Base-by-base conservation (phyloP, 2,888 invertebrate species). In the Drosophila borealis region DNA sequence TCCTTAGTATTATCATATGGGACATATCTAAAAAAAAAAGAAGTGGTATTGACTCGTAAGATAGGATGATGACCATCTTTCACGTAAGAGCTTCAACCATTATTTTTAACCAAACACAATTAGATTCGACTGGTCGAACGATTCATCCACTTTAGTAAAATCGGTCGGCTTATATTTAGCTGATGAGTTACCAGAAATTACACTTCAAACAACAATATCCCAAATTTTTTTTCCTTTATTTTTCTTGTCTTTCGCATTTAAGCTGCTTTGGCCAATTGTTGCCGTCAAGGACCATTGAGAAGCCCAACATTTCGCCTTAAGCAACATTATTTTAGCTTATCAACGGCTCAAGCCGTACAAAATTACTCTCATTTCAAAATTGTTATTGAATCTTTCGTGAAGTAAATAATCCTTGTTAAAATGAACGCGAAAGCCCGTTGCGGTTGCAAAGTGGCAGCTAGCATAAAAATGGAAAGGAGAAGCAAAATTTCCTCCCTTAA, bases 331-430 rank as follows among this genome's bases (percentile, higher is more conserved):
- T 70, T 79, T 45, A 44, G 81, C 65, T 74, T 76, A 76, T 71
- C 46, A 55, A 33, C 25, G 72, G 74, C 87, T 83, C 74, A 69
- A 74, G 80, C 85, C 78, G 75, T 66, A 71, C 76, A 74, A 84
- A 88, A 90, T 90, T 70, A 77, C 80, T 70, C 70, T 81, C 87
- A 81, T 87, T 87, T 86, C 73, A 76, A 87, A 85, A 88, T 82
- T 82, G 85, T 83, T 91, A 91, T 91, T 91, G 91, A 91, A 91
- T 91, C 85, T 88, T 85, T 70, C 70, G 79, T 69, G 77, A 76
- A 88, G 88, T 88, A 90, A 89, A 90, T 91, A 91, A 91, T 91
- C 91, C 91, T 76, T 77, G 83, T 78, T 90, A 86, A 91, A 87
- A 90, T 88, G 84, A 86, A 83, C 78, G 81, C 74, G 75, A 86